Base-by-base conservation (phyloP, 37 sponge, comb jelly and placozoan species). In the Bolinopsis microptera region DNA sequence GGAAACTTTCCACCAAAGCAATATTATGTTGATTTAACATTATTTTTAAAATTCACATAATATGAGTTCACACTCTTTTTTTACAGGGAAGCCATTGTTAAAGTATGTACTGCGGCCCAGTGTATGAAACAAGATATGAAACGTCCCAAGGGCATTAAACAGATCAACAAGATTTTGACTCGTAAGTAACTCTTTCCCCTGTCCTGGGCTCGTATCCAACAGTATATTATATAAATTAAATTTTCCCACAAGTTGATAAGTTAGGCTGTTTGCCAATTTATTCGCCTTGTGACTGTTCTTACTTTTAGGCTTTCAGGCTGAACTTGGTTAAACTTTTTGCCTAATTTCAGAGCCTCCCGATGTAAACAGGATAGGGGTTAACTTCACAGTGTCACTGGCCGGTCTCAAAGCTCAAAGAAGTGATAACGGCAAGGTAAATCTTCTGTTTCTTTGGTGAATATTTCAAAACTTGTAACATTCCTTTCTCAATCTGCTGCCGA, bases 131-230 rank as follows among this genome's bases (percentile, higher is more conserved):
- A 86, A 39, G 90, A 86, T 25, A 38, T 16, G 26, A 86, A 40
- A 27, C 90, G 28, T 0, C 40, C 90, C 16, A 86, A 86, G 22
- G 41, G 31, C 8, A 86, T 86, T 30, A 86, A 86, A 24, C 90
- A 86, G 35, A 86, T 86, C 26, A 86, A 86, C 90, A 86, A 86
- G 31, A 86, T 86, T 39, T 18, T 86, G 3, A 35, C 90, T n/a
- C 41, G 90, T 86, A 24, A 35, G 83, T 82, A 23, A 25, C 8
- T 13, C 68, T 67, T 67, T 67, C n/a, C n/a, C n/a, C n/a, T n/a
- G n/a, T n/a, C n/a, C n/a, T n/a, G n/a, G n/a, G n/a, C n/a, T n/a
- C n/a, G n/a, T n/a, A n/a, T n/a, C n/a, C n/a, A n/a, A n/a, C n/a
- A n/a, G n/a, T n/a, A n/a, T n/a, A n/a, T n/a, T n/a, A n/a, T n/a